Base-by-base conservation (phyloP, 1,140 invertebrate species). In the Globodera rostochiensis region DNA sequence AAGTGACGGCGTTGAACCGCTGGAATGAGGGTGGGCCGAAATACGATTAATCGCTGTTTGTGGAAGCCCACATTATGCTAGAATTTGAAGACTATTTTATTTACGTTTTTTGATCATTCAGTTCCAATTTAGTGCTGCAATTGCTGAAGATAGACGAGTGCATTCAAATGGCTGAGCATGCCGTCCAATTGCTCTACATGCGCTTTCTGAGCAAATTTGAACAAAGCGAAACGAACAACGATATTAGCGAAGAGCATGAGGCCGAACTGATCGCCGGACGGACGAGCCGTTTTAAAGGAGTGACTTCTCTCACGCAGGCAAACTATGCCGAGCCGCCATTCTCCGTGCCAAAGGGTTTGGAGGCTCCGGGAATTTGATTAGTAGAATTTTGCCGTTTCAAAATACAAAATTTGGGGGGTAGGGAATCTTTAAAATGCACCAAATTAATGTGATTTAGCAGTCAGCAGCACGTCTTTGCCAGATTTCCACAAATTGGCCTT, bases 401-500 rank as follows among this genome's bases (percentile, higher is more conserved):
- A 69, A 77, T 50, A 53, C 25, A 21, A 5, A 83, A 15, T 84
- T 19, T 46, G 36, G 66, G 5, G n/a, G 36, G 57, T 19, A 66
- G n/a, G 25, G 21, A 21, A 9, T 36, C 49, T 53, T 4, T 45
- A 74, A 49, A 60, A 21, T 77, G 66, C 36, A 36, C 36, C 36
- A 36, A 36, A 36, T 67, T 15, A 9, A 50, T 49, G 49, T 6
- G 69, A 71, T 70, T 70, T 19, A 49, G 64, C 77, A 3, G 46
- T n/a, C 36, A 45, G 6, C 25, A 45, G 6, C 19, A 71, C 69
- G 66, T 81, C 76, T 11, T 50, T 83, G 46, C 64, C 70, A 45
- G 80, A 87, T n/a, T 96, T 96, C 88, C 94, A 95, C 85, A 94
- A 94, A 85, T 91, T 99, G 15, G 93, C 95, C 36, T 92, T 97